Base-by-base conservation (phyloP, 37 sponge, comb jelly and placozoan genomes). In the Mnemiopsis leidyi region DNA sequence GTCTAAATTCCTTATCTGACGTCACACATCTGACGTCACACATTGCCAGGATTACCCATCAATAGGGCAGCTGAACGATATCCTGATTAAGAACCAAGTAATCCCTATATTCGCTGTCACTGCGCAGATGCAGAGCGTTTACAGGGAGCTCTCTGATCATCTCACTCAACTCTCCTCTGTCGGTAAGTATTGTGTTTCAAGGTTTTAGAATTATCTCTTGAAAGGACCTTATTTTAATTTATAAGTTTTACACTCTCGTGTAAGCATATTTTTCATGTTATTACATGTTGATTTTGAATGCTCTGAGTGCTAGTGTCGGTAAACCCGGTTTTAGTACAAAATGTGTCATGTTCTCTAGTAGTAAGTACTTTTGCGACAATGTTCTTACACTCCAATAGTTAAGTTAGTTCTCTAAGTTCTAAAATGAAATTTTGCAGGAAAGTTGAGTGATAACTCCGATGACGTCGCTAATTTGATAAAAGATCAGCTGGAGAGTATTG, bases 51-150 rank as follows among this genome's bases (percentile, higher is more conserved):
- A 97, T 92, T 97, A 95, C 92, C 97, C 97, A 21, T 95, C 96
- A 0, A 25, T 94, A 9, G 92, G 92, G 0, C 77, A 93, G 76
- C 79, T 97, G 0, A 92, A 94, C 68, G 94, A 94, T 9, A 82
- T 92, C 18, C 94, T 97, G 37, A 94, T 93, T 0, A 93, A 93
- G 0, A 93, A 95, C 71, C 23, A 93, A 18, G 94, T 97, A 48
- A 95, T 95, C 21, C 95, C 97, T 2, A 97, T 97, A 32, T 97
- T 97, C 93, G 96, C 96, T 28, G 94, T 95, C 16, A 76, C 92
- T 26, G 88, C 79, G 40, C 35, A 38, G 21, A 39, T 92, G 26
- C 23, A 88, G 2, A 1, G 26, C 0, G 32, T 95, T 0, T 96
- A 95, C 69, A 61, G 77, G 28, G 90, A 69, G 29, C 82, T 96